Base-by-base conservation (phyloP, 2,888 invertebrate genomes). In the Chrysopilus asiliformis region DNA sequence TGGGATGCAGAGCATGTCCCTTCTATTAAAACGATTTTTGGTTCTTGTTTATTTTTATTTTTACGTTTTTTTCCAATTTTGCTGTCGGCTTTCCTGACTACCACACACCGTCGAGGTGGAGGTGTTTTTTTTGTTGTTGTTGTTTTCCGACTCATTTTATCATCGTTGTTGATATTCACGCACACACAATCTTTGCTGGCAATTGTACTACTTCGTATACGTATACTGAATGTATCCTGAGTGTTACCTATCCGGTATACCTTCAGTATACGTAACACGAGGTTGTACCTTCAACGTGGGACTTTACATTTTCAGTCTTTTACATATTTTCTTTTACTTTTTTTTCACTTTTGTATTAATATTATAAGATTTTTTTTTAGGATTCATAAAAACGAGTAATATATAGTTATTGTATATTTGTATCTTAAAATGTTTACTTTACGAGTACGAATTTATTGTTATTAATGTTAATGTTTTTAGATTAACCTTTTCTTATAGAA, bases 201-300 rank as follows among this genome's bases (percentile, higher is more conserved):
- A 43, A 56, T 59, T 64, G 72, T 72, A 71, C 70, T 69, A 82
- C 86, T 81, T 85, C 90, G 86, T 89, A 85, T 82, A 90, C 90
- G 90, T 91, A 91, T 90, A 91, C 90, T 90, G 89, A 90, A 90
- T 90, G 90, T 91, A 90, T 90, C 90, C 90, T 90, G 90, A 90
- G 89, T 87, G 87, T 82, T 77, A 75, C 70, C 77, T 85, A 81
- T 90, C 90, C 89, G 90, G 90, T 90, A 90, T 91, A 91, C 90
- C 89, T 90, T 90, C 87, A 87, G 89, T 90, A 91, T 91, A 91
- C 90, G 90, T 91, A 90, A 89, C 89, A 89, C 86, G 89, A 87
- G 86, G 83, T 79, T 77, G 78, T 84, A 87, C 86, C 68, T 64
- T 64, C 76, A 65, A 56, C 76, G 66, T 48, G 54, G 60, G 55